These are phyloP conservation scores for Melanotus villosus DNA, from an alignment of 2,888 invertebrate species.

Conservation along the genomic window DNA sequence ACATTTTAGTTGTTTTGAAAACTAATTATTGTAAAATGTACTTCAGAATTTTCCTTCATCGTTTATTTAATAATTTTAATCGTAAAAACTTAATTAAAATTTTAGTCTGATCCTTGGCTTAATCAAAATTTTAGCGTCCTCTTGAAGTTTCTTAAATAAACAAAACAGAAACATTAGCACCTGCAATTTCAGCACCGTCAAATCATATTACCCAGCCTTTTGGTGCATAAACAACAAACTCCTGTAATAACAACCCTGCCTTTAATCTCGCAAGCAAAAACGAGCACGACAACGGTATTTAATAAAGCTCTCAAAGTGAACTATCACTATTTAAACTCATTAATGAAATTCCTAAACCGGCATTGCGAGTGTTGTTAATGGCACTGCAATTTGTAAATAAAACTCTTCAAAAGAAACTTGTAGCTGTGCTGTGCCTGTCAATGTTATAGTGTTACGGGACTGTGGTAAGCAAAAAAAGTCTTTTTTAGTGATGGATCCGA, in stretches of 20 bases:
- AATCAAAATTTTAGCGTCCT: no score
- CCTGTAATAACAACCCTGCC: slow-evolving; percentile 6
- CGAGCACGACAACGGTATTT: neutral
- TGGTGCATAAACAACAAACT: neutral
- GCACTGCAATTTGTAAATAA: slow-evolving; percentile 29
- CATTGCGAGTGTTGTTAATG: slow-evolving; percentile 14
- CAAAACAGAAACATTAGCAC: no score
- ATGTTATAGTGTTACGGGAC: slow-evolving; percentile 56
- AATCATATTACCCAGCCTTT: no score
- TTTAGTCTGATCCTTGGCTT: no score
- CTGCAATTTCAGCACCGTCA: no score
- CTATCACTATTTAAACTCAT: neutral
- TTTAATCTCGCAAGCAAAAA: slow-evolving; percentile 16
- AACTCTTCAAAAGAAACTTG: slow-evolving; percentile 3
- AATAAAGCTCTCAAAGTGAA: neutral
- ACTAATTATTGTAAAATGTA: no score
- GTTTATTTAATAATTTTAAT: no score
- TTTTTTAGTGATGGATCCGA: slow-evolving; percentile 25
- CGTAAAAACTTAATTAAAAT: no score
- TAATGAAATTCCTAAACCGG: slow-evolving; percentile 4
- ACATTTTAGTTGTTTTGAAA: no score
- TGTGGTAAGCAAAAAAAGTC: slow-evolving; percentile 25
- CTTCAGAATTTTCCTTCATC: no score
- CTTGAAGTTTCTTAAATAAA: no score
- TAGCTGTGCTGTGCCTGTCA: slow-evolving; percentile 56